Evolutionary conservation across 2,888 invertebrate genomes (phyloP), one percentile per base, ranked within the genome.

Genomic region (Eupithecia vulgata): DNA sequence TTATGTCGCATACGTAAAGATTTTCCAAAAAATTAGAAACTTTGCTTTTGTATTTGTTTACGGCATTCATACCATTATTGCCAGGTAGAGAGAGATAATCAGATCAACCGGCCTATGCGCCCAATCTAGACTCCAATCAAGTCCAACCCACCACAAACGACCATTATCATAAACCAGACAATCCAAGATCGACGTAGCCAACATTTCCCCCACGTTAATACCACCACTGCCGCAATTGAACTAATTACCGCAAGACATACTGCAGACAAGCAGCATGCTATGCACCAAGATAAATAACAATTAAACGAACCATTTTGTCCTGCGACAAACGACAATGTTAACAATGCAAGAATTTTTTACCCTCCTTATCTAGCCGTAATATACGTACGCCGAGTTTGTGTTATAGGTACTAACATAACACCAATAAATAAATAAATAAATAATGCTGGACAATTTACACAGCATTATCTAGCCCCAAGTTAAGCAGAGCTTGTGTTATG

Each of bases 201-300:
- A 61, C 61, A 61, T 61, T 17, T 57, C 25, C 13, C 57, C 61
- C 61, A 61, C 17, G 61, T 52, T n/a, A 57, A 30, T 35, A 30
- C 13, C n/a, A 69, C 75, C 72, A 75, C 70, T 67, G 65, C 73
- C 21, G 74, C 76, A 73, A 75, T 73, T 64, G 69, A 74, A 59
- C 67, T 76, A 76, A 78, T 78, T 80, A 77, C 74, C n/a, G 68
- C 74, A 76, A 42, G 74, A 76, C 77, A 78, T 78, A 75, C 74
- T 75, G 69, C 75, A 77, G 75, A 70, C 77, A 61, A 70, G 73
- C 78, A 5, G 25, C 25, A 21, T n/a, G 59, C 74, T 68, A 69
- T 80, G 76, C 78, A 76, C 72, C 67, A 73, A 71, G 71, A 77
- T 79, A 80, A 78, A 81, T 79, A 75, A 76, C 80, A 77, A 80